A percentile compares a stretch with the other conserved stretches of the same genome.
These are phyloP conservation scores for Tenebrio molitor DNA, from an alignment of 1,140 invertebrate genomes.

Conservation along the genomic window DNA sequence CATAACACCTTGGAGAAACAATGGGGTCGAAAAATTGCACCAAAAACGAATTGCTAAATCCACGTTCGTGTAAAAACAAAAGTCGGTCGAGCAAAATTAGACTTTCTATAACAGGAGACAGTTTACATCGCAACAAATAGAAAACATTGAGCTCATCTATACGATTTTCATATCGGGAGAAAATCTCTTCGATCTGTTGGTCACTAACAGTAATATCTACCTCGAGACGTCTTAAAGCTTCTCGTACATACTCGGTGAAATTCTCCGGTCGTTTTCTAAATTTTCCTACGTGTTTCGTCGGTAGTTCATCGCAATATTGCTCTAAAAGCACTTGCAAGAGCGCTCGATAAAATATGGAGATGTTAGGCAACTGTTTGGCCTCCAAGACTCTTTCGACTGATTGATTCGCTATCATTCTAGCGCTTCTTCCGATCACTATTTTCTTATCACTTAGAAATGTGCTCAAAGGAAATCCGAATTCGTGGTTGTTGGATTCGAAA, in stretches of 20 bases:
- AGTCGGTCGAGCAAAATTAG: conserved; percentile 88
- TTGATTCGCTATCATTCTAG: conserved; percentile 87
- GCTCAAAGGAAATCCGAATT: conserved; percentile 79
- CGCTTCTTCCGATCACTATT: conserved; percentile 79
- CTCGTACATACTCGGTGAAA: conserved; percentile 76
- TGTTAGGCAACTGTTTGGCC: conserved; percentile 71
- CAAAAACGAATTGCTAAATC: conserved; percentile 74
- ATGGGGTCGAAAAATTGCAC: conserved; percentile 83
- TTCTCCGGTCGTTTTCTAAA: conserved; percentile 71
- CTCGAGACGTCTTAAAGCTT: conserved; percentile 73
- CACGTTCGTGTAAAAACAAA: conserved; percentile 82
- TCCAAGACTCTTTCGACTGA: conserved; percentile 77
- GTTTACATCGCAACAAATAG: conserved; percentile 83
- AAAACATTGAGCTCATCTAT: conserved; percentile 82
- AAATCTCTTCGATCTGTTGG: conserved; percentile 68
- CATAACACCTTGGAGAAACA: conserved; percentile 83
- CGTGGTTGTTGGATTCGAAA: conserved; percentile 63
- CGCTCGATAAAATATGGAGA: conserved; percentile 79
- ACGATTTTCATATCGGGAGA: conserved; percentile 66
- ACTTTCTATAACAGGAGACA: conserved; percentile 88
- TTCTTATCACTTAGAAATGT: conserved; percentile 70
- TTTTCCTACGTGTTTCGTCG: conserved; percentile 68
- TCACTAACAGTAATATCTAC: conserved; percentile 61
- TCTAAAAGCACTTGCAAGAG: conserved; percentile 78
- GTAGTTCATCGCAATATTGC: conserved; percentile 63